These are phyloP conservation scores for Triops cancriformis DNA, from an alignment of 1,140 invertebrate genomes.

Conservation along the genomic window DNA sequence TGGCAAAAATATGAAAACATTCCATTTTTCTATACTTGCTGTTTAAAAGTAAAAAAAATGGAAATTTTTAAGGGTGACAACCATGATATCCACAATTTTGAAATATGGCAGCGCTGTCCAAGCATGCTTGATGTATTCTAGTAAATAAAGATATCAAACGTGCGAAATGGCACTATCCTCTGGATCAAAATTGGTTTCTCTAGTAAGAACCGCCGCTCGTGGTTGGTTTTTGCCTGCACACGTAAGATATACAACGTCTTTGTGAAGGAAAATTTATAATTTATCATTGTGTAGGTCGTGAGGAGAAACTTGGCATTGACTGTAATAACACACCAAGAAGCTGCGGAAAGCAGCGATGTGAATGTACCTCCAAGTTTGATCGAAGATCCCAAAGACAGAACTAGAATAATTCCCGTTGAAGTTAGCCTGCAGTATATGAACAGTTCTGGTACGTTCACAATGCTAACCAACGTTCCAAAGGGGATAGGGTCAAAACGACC, in stretches of 20 bases:
- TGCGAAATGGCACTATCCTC: background rate
- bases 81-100: no score
- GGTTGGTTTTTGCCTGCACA: background rate
- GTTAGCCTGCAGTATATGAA: conserved; percentile 74
- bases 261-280: background rate
- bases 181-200: background rate
- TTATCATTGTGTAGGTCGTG: background rate
- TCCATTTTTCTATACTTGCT: no score
- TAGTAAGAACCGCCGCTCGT: background rate
- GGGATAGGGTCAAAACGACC: no score
- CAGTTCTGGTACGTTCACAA: conserved; percentile 52
- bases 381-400: conserved; percentile 53
- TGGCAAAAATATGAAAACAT: no score
- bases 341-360: conserved; percentile 23
- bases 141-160: no score
- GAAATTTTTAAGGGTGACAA: no score
- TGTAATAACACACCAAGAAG: background rate
- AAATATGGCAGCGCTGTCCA: no score
- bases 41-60: no score
- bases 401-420: conserved; percentile 62
- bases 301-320: background rate
- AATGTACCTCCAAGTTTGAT: conserved; percentile 28
- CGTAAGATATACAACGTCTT: background rate
- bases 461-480: no score
- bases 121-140: no score